phyloP scores from a whole-genome alignment of 1,140 invertebrate species.

The Pachypsylla venusta region DNA sequence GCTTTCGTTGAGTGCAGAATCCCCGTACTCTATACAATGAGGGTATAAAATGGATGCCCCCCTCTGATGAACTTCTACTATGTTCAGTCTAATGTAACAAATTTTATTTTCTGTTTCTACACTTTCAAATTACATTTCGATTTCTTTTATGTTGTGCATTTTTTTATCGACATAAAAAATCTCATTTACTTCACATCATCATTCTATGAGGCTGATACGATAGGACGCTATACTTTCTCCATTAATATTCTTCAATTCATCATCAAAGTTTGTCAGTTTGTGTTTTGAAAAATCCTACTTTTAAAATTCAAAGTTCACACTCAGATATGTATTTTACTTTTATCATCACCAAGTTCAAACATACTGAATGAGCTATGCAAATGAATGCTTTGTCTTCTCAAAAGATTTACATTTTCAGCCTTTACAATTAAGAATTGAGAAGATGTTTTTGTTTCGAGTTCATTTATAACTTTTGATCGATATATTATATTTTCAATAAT shows the following conservation, averaged over 20 bases:
- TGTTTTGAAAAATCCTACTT: no score
- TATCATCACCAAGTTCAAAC: no score
- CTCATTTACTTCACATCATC: constrained; percentile 7
- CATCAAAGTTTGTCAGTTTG: no score
- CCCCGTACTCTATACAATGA: not conserved
- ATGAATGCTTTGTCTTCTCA: no score
- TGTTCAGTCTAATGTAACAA: constrained; percentile 3
- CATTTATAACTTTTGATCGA: no score
- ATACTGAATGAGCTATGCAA: no score
- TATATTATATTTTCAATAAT: no score
- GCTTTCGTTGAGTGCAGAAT: constrained; percentile 2
- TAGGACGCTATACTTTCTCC: not conserved
- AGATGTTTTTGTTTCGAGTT: no score
- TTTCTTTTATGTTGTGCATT: constrained; percentile 7
- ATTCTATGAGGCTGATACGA: constrained; percentile 3
- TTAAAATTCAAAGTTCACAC: no score
- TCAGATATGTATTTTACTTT: no score
- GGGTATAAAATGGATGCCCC: not conserved
- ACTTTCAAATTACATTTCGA: constrained; percentile 8
- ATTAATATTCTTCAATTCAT: constrained; percentile 2
- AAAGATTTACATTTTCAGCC: no score
- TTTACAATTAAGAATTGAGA: no score
- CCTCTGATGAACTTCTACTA: not conserved
- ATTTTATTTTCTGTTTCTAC: constrained; percentile 6
- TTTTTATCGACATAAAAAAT: constrained; percentile 7